A percentile compares a stretch with the other conserved stretches of the same genome.
phyloP scores from a whole-genome alignment of 2,888 invertebrate genomes.

The Phania funesta region DNA sequence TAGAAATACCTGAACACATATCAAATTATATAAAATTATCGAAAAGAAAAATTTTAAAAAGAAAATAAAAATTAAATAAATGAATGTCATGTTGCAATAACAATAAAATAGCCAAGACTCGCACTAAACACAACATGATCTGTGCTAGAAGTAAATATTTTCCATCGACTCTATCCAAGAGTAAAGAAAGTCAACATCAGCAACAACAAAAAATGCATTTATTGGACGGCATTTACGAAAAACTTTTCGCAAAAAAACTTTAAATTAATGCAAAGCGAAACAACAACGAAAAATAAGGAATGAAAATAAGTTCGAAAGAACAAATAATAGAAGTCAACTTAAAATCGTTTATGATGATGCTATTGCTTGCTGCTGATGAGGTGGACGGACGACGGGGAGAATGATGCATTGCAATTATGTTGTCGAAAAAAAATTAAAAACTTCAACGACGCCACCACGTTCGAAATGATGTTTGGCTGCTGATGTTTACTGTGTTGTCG shows the following conservation, averaged over 20 bases:
- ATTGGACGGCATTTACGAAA: slow-evolving; percentile 39
- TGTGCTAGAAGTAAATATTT: slow-evolving; percentile 5
- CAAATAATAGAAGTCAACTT: slow-evolving; percentile 33
- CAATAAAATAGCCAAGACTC: slow-evolving; percentile 34
- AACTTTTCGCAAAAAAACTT: slow-evolving; percentile 30
- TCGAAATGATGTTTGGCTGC: slow-evolving; percentile 61
- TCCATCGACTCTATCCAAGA: background rate
- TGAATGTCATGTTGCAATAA: slow-evolving; percentile 54
- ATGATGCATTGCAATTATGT: slow-evolving; percentile 67
- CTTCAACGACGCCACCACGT: slow-evolving; percentile 67
- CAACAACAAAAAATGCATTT: slow-evolving; percentile 37
- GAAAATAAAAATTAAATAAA: slow-evolving; percentile 17
- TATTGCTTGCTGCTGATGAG: slow-evolving; percentile 18
- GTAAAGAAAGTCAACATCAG: slow-evolving; percentile 36
- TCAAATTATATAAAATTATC: slow-evolving; percentile 36
- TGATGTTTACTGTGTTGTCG: slow-evolving; percentile 38
- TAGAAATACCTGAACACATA: background rate
- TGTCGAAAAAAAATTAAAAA: slow-evolving; percentile 67
- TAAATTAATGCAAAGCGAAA: slow-evolving; percentile 62
- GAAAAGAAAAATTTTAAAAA: background rate
- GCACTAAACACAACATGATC: slow-evolving; percentile 42
- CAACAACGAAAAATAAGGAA: background rate
- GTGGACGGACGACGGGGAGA: slow-evolving; percentile 43
- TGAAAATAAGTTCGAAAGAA: slow-evolving; percentile 33
- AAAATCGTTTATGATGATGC: slow-evolving; percentile 27